phyloP scores from a whole-genome alignment of 2,113 vertebrate species.

The Crocuta crocuta region DNA sequence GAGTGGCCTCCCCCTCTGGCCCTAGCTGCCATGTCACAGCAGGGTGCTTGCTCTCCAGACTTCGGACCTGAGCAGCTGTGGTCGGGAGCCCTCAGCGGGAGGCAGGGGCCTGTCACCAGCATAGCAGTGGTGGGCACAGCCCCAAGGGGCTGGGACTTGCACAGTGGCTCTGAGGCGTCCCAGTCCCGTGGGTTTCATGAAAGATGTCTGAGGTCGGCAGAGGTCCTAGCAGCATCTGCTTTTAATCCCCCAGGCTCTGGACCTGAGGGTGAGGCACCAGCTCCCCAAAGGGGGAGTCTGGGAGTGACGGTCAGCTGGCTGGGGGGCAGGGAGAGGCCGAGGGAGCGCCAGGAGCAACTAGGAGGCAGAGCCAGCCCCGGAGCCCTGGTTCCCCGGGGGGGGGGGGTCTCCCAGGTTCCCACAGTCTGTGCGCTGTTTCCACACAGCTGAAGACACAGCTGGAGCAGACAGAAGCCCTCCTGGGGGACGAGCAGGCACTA shows the following conservation, averaged over 20 bases:
- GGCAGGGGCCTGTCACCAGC: background rate
- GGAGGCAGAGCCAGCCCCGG: background rate
- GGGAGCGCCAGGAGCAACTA: background rate
- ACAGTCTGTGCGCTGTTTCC: background rate
- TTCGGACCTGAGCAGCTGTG: background rate
- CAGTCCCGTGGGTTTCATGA: background rate
- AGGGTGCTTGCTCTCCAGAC: background rate
- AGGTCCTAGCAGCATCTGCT: background rate
- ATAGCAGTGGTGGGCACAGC: accelerated
- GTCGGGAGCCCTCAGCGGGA: background rate
- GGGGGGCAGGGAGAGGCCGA: background rate
- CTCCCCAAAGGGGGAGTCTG: background rate
- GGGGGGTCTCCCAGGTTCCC: background rate
- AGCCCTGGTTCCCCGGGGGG: background rate
- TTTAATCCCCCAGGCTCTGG: background rate
- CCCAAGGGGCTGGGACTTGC: background rate
- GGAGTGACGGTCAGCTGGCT: background rate
- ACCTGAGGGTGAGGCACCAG: too few species aligned
- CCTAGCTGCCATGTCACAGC: background rate
- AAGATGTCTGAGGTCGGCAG: background rate
- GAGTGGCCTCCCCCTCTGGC: background rate
- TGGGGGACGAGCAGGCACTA: slow-evolving; percentile 86
- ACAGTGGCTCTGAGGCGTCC: background rate
- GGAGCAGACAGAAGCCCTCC: slow-evolving; percentile 84
- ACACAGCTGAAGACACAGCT: slow-evolving; percentile 89